Percentiles rank a stretch among this genome's conserved stretches.
These are phyloP conservation scores for Mystacides longicornis DNA, from an alignment of 2,888 invertebrate species.

Conservation along the genomic window DNA sequence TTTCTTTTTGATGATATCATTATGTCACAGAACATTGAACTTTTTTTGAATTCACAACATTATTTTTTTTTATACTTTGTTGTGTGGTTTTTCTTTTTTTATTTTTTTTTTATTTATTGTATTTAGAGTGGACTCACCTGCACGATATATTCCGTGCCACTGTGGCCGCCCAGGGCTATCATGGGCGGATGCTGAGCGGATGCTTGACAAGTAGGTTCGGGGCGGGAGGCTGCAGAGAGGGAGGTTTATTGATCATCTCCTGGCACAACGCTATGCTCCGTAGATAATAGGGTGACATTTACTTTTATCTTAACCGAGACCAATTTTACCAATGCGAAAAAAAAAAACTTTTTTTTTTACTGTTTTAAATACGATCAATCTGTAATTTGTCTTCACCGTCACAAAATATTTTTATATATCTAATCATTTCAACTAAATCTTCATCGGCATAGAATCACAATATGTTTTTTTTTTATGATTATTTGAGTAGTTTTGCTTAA, in stretches of 20 bases:
- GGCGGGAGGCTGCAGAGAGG: not conserved
- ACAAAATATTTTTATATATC: no score
- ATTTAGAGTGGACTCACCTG: not conserved
- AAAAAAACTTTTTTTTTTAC: no score
- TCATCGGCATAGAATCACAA: no score
- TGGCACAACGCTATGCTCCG: not conserved
- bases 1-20: not conserved
- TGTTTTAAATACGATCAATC: no score
- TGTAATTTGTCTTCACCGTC: no score
- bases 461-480: no score
- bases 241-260: not conserved
- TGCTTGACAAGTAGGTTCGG: not conserved
- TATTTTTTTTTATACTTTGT: not conserved
- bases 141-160: not conserved
- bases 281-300: no score
- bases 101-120: not conserved
- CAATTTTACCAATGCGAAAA: no score
- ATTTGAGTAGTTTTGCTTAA: no score
- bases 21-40: not conserved
- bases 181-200: conserved; percentile 3
- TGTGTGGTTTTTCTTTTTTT: not conserved
- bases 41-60: not conserved
- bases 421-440: no score
- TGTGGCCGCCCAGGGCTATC: conserved; percentile 2
- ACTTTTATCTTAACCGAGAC: no score